phyloP scores from a whole-genome alignment of 1,140 invertebrate genomes.

The Caenorhabditis elegans region WBcel235 BX284602.5:7198001-7198500 shows the following conservation, averaged over 20 bases:
- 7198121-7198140: conserved; percentile 52
- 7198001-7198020: conserved; percentile 46
- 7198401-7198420: conserved; percentile 31
- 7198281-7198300: conserved; percentile 36
- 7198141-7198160: conserved; percentile 42
- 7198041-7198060: conserved; percentile 46
- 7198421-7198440: conserved; percentile 26
- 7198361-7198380: conserved; percentile 35
- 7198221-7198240: conserved; percentile 37
- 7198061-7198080: conserved; percentile 50
- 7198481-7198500: background rate
- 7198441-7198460: conserved; percentile 20
- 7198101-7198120: conserved; percentile 50
- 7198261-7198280: background rate
- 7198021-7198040: conserved; percentile 50
- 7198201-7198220: conserved; percentile 42
- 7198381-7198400: conserved; percentile 34
- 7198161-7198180: conserved; percentile 43
- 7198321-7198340: conserved; percentile 29
- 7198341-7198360: conserved; percentile 35
- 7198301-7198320: conserved; percentile 20
- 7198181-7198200: conserved; percentile 39
- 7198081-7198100: conserved; percentile 38
- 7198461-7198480: background rate
- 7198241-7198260: conserved; percentile 34